These are phyloP conservation scores for Griposia aprilina DNA, from an alignment of 2,888 invertebrate genomes.

Conservation along the genomic window DNA sequence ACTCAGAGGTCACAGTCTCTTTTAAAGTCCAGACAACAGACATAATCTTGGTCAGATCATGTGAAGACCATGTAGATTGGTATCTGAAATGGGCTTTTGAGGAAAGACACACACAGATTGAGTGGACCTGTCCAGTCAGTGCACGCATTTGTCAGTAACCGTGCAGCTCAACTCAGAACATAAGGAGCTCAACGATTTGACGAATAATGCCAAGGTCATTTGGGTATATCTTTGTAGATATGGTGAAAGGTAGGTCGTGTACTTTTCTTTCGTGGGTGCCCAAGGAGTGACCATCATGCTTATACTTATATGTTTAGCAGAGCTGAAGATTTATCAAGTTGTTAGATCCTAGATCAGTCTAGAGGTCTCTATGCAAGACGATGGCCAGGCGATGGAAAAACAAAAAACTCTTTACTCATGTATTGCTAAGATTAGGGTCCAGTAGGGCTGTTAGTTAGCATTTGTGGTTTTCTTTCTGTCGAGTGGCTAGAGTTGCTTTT, in stretches of 20 bases:
- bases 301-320: not conserved
- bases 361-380: not conserved
- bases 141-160: no score
- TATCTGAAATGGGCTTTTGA: no score
- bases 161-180: no score
- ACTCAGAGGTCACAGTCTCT: no score
- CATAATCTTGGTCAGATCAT: no score
- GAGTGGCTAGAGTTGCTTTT: not conserved
- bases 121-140: no score
- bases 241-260: not conserved
- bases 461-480: slow-evolving; percentile 36
- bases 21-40: no score
- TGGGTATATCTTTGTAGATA: not conserved
- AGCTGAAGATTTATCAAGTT: not conserved
- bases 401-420: slow-evolving; percentile 69
- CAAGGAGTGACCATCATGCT: not conserved
- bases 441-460: slow-evolving; percentile 35
- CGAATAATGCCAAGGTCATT: no score
- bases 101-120: no score
- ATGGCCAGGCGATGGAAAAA: slow-evolving; percentile 69
- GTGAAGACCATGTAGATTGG: no score
- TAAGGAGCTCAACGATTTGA: no score
- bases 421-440: slow-evolving; percentile 44
- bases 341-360: not conserved
- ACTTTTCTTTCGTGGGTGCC: not conserved